Percentiles rank a stretch among this genome's conserved stretches.
Conservation (phyloP, 2,888 invertebrate species). For the Papilio elwesi region DNA sequence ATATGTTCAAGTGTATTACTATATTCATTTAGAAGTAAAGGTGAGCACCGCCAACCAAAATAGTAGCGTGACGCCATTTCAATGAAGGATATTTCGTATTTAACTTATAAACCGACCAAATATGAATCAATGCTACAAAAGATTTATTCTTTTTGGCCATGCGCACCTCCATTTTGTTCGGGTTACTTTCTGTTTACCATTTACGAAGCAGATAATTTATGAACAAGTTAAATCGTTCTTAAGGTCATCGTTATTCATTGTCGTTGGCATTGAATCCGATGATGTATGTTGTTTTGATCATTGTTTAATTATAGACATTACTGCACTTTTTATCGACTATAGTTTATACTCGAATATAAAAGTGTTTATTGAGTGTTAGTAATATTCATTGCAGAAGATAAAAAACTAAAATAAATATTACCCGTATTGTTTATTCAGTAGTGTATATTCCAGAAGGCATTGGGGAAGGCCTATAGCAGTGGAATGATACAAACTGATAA, state of each 20-base stretch:
- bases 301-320: conserved; percentile 16
- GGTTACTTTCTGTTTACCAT: conserved; percentile 32
- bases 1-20: conserved; percentile 1
- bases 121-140: conserved; percentile 8
- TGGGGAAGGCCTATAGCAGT: no score
- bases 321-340: not conserved
- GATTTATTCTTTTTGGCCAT: conserved; percentile 1
- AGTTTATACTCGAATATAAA: not conserved
- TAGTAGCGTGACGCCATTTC: conserved; percentile 38
- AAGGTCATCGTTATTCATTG: conserved; percentile 32
- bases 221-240: conserved; percentile 9
- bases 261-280: conserved; percentile 10
- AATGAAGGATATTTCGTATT: conserved; percentile 26
- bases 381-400: no score
- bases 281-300: not conserved
- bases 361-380: no score
- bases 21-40: conserved; percentile 22
- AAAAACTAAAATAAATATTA: no score
- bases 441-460: no score
- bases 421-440: no score
- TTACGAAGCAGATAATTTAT: conserved; percentile 18
- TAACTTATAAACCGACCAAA: conserved; percentile 34
- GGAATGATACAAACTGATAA: no score
- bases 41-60: conserved; percentile 34
- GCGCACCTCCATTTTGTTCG: not conserved